Evolutionary conservation across 2,888 invertebrate species (phyloP).

Genomic region (Melolontha melolontha): DNA sequence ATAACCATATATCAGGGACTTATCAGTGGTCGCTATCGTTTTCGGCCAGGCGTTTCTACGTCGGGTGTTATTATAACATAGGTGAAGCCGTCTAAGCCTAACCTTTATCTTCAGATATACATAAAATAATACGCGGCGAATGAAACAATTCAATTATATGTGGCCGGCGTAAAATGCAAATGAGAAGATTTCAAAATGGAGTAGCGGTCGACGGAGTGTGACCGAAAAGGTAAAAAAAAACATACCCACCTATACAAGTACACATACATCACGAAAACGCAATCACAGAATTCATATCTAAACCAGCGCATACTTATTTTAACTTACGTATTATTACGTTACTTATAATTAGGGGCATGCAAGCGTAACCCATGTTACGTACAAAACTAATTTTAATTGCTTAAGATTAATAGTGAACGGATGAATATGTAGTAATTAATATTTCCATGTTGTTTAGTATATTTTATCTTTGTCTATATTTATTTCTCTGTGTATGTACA

Average conservation of each 20-base stretch:
- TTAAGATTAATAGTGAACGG: slow-evolving; percentile 32
- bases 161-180: slow-evolving; percentile 34
- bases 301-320: too few relatives aligned
- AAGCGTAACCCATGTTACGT: too few relatives aligned
- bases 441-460: neutral
- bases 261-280: too few relatives aligned
- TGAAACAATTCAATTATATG: slow-evolving; percentile 36
- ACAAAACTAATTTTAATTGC: slow-evolving; percentile 23
- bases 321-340: too few relatives aligned
- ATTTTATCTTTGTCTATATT: too few relatives aligned
- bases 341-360: too few relatives aligned
- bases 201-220: slow-evolving; percentile 1
- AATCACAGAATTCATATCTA: too few relatives aligned
- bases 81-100: slow-evolving; percentile 1
- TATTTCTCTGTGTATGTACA: too few relatives aligned
- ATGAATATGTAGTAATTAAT: slow-evolving; percentile 36
- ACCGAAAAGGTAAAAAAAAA: too few relatives aligned
- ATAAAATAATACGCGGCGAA: slow-evolving; percentile 16
- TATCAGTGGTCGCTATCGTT: slow-evolving; percentile 14
- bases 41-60: too few relatives aligned
- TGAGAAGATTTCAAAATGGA: slow-evolving; percentile 35
- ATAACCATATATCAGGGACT: slow-evolving; percentile 30
- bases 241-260: too few relatives aligned
- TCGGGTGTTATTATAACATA: too few relatives aligned
- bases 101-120: slow-evolving; percentile 18